Conservation (phyloP, 2,113 vertebrate genomes). For the Cynopterus brachyotis region DNA sequence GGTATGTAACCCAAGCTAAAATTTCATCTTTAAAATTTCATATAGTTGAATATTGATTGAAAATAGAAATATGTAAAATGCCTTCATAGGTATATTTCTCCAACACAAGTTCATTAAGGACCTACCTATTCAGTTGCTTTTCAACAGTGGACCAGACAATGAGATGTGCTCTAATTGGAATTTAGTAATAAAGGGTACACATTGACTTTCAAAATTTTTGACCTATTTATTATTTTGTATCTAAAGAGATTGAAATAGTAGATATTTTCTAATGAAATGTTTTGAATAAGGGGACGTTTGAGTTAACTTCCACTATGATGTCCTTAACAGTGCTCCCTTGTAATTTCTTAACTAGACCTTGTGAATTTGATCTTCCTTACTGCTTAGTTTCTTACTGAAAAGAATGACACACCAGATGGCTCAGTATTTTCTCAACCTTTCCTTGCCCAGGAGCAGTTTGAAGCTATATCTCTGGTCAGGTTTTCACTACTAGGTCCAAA, state of each 20-base stretch:
- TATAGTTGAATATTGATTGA: neutral
- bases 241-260: neutral
- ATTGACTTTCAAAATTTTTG: neutral
- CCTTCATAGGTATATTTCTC: neutral
- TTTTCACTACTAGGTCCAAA: neutral
- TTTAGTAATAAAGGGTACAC: neutral
- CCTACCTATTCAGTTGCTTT: neutral
- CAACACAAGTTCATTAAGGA: neutral
- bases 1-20: neutral
- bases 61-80: neutral
- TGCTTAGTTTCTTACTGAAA: slow-evolving; percentile 3
- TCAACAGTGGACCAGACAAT: neutral
- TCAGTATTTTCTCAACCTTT: neutral
- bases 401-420: slow-evolving; percentile 1
- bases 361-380: neutral
- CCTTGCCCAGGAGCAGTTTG: neutral
- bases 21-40: neutral
- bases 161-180: neutral
- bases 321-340: neutral
- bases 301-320: neutral
- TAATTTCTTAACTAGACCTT: neutral
- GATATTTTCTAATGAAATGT: slow-evolving; percentile 29
- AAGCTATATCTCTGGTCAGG: neutral
- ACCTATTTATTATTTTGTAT: neutral
- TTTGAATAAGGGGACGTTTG: neutral